Conservation (phyloP, 1,140 invertebrate genomes). For the Tetramorium parvispinum region DNA sequence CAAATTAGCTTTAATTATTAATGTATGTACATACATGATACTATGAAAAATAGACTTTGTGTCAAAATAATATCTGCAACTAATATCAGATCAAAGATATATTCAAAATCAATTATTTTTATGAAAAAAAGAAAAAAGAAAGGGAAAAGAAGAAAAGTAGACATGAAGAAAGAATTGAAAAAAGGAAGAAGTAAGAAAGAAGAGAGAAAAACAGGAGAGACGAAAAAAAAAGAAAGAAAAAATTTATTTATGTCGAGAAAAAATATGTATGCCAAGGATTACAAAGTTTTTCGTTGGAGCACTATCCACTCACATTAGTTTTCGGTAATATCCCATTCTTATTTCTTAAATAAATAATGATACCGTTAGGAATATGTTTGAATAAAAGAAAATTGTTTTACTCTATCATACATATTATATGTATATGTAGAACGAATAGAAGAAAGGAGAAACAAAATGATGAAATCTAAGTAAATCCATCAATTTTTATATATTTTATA, state of each 20-base stretch:
- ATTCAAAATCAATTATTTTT: background rate
- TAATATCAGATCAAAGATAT: background rate
- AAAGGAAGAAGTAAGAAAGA: background rate
- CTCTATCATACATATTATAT: no score
- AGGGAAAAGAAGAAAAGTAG: background rate
- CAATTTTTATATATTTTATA: background rate
- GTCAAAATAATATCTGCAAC: background rate
- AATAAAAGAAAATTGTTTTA: background rate
- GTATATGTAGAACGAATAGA: background rate
- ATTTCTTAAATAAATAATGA: slow-evolving; percentile 63
- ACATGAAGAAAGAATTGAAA: no score
- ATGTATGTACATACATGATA: background rate
- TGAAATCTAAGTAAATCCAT: background rate
- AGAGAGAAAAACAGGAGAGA: no score
- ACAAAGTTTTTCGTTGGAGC: slow-evolving; percentile 44
- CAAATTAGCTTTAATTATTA: background rate
- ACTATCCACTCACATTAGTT: slow-evolving; percentile 44
- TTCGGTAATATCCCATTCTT: slow-evolving; percentile 23
- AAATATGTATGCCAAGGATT: slow-evolving; percentile 16
- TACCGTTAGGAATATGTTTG: slow-evolving; percentile 13
- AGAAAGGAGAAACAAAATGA: background rate
- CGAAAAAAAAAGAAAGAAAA: background rate
- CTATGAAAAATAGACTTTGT: background rate
- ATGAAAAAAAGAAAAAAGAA: background rate
- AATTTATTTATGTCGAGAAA: background rate